Evolutionary conservation across 2,888 invertebrate species (phyloP).

Genomic region (Octodonta nipae): DNA sequence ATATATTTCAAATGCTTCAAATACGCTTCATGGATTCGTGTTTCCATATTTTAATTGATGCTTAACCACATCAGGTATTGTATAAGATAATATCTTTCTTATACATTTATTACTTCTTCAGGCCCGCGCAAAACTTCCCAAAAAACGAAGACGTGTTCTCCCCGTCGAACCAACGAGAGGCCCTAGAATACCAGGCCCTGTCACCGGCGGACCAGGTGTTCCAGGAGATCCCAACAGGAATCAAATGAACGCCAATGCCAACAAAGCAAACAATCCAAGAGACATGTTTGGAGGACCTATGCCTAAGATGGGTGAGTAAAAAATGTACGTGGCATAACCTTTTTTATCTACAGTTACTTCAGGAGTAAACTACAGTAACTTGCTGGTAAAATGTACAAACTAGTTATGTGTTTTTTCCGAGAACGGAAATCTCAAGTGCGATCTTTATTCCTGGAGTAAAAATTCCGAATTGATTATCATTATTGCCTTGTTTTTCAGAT

Average conservation of each 20-base stretch:
- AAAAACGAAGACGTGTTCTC: conserved; percentile 90
- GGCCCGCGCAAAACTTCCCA: conserved; percentile 96
- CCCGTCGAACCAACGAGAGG: conserved; percentile 86
- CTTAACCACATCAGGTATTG: too few relatives aligned
- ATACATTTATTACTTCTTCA: conserved; percentile 33
- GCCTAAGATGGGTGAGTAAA: conserved; percentile 54
- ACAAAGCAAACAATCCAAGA: conserved; percentile 76
- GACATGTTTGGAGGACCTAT: conserved; percentile 46
- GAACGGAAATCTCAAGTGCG: background rate
- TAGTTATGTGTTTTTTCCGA: too few relatives aligned
- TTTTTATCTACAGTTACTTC: too few relatives aligned
- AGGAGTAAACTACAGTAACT: too few relatives aligned
- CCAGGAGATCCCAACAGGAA: conserved; percentile 44
- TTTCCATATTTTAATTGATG: too few relatives aligned
- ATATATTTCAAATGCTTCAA: too few relatives aligned
- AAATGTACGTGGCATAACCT: too few relatives aligned
- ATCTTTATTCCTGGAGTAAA: conserved; percentile 1
- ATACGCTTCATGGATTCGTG: too few relatives aligned
- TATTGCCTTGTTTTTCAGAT: conserved; percentile 43
- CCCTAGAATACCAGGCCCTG: conserved; percentile 42
- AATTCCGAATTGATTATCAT: too few relatives aligned
- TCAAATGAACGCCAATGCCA: conserved; percentile 77
- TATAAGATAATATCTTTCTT: too few relatives aligned
- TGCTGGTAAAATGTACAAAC: too few relatives aligned
- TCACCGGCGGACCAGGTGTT: conserved; percentile 21